Evolutionary conservation across 1,140 invertebrate species (phyloP).

Genomic region (Eueides isabella): DNA sequence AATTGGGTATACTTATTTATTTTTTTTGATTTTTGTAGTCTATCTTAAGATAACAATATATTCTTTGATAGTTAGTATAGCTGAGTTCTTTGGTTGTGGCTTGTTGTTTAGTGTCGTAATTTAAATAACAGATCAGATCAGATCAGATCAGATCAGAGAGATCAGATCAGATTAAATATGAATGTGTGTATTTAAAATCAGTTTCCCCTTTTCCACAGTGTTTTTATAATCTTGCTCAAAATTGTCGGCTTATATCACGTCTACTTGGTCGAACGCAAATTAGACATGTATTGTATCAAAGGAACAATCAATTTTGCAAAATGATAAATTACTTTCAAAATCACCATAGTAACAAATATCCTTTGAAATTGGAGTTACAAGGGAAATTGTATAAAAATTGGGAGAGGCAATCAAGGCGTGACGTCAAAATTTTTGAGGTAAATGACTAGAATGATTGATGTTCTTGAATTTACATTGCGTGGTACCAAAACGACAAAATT

Average conservation of each 20-base stretch:
- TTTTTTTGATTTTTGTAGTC: no score
- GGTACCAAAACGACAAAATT: slow-evolving; percentile 63
- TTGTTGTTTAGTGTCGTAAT: no score
- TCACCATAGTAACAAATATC: slow-evolving; percentile 53
- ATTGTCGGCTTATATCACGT: slow-evolving; percentile 1
- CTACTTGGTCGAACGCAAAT: slow-evolving; percentile 31
- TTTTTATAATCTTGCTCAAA: not conserved
- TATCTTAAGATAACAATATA: not conserved
- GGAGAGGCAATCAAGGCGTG: slow-evolving; percentile 68
- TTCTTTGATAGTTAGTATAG: not conserved
- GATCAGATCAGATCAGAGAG: no score
- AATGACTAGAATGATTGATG: slow-evolving; percentile 79
- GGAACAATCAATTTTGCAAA: slow-evolving; percentile 48
- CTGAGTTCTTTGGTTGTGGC: no score
- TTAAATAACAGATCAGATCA: no score
- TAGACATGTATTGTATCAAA: slow-evolving; percentile 35
- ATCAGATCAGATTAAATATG: no score
- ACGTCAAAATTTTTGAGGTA: slow-evolving; percentile 72
- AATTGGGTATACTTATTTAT: no score
- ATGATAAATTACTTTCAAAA: slow-evolving; percentile 57
- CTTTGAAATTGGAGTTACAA: slow-evolving; percentile 52
- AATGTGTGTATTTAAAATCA: no score
- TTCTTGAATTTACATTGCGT: slow-evolving; percentile 63
- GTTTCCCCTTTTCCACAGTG: not conserved
- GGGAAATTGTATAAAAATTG: slow-evolving; percentile 71